Evolutionary conservation across 2,888 invertebrate genomes (phyloP).

Genomic region (Ochropacha duplaris): DNA sequence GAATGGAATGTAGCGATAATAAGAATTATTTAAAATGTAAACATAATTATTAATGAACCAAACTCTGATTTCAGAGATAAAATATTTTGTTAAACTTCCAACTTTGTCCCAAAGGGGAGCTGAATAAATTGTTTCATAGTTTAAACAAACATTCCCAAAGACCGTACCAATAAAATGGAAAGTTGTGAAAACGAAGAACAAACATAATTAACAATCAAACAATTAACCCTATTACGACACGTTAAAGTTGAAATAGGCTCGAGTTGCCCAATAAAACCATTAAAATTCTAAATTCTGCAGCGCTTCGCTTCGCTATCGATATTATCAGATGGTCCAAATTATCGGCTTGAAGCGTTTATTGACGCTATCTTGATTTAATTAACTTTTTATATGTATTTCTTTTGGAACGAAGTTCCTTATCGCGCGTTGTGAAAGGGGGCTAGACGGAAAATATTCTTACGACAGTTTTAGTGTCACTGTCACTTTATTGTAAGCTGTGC

Average conservation of each 20-base stretch:
- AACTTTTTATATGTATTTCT: no score
- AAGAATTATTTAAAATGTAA: background rate
- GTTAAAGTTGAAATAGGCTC: conserved; percentile 33
- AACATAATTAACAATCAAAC: conserved; percentile 34
- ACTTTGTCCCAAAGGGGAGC: background rate
- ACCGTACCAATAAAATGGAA: conserved; percentile 1
- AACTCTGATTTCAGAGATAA: background rate
- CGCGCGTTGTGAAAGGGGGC: no score
- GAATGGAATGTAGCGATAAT: background rate
- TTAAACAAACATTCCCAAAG: conserved; percentile 6
- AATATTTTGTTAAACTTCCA: background rate
- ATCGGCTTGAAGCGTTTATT: background rate
- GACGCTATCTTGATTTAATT: no score
- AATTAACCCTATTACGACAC: conserved; percentile 37
- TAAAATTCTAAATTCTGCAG: conserved; percentile 37
- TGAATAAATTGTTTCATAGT: background rate
- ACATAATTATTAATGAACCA: no score
- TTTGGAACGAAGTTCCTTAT: no score
- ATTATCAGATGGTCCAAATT: conserved; percentile 6
- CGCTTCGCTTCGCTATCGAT: conserved; percentile 13
- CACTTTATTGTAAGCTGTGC: no score
- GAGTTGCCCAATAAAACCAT: conserved; percentile 42
- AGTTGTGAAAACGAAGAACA: conserved; percentile 20
- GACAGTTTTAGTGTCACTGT: no score
- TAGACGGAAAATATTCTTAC: no score